phyloP scores from a whole-genome alignment of 2,797 vertebrate genomes.

The Dromococcyx pavoninus region DNA sequence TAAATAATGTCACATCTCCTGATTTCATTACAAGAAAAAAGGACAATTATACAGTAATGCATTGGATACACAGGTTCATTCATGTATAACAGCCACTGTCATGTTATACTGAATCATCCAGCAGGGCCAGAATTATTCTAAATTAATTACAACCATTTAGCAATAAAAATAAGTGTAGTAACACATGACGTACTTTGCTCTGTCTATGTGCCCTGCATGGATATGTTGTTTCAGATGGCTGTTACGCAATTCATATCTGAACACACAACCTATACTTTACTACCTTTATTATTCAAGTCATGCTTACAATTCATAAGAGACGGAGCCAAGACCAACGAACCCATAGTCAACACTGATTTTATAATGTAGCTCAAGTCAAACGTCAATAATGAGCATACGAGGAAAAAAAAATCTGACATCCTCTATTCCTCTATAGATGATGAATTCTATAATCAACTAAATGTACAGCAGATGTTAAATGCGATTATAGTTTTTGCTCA shows the following conservation, averaged over 20 bases:
- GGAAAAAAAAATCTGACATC: not conserved
- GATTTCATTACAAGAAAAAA: slow-evolving; percentile 60
- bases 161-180: slow-evolving; percentile 43
- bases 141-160: slow-evolving; percentile 67
- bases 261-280: not conserved
- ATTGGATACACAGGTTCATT: not conserved
- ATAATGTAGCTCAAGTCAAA: slow-evolving; percentile 25
- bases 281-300: slow-evolving; percentile 56
- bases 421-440: not conserved
- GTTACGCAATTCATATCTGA: slow-evolving; percentile 17
- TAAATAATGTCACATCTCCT: slow-evolving; percentile 24
- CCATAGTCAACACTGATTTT: slow-evolving; percentile 21
- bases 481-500: not conserved
- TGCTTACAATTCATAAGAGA: slow-evolving; percentile 32
- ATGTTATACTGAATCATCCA: slow-evolving; percentile 26
- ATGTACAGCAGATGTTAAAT: slow-evolving; percentile 41
- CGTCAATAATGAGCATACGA: not conserved
- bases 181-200: slow-evolving; percentile 14
- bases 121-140: slow-evolving; percentile 44
- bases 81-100: not conserved
- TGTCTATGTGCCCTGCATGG: slow-evolving; percentile 41
- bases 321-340: slow-evolving; percentile 47
- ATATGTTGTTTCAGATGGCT: slow-evolving; percentile 34
- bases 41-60: slow-evolving; percentile 12
- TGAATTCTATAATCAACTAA: slow-evolving; percentile 13